Evolutionary conservation across 1,140 invertebrate species (phyloP), one percentile per base, ranked within the genome.

Genomic region (Lordiphosa collinella): DNA sequence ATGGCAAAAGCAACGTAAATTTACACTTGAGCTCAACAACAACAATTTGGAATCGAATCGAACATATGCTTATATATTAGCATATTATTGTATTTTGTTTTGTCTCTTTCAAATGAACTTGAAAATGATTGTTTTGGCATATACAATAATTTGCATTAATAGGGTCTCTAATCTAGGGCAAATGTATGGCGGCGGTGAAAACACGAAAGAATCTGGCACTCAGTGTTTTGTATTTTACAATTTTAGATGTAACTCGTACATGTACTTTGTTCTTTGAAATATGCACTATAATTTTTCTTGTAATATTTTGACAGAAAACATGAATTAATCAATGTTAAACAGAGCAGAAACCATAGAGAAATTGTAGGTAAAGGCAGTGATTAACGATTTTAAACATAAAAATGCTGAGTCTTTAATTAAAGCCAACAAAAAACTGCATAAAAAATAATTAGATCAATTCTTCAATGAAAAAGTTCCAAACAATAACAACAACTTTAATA

Each of bases 1-100:
- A 41, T 18, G 54, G 25, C 52, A 79, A 58, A 46, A 60, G 7
- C 29, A 41, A 52, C 53, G 53, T 54, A 57, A 50, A 73, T 57
- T 71, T 80, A 76, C 78, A 78, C 69, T 72, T 61, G 35, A 66
- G 41, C 36, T 54, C 37, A 46, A 48, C 25, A 52, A 38, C 14
- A 43, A 44, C 29, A 58, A 29, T 2, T 8, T 29, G 7, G 25
- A 29, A 29, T 61, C 48, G 8, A 16, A 40, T 13, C 11, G n/a
- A 18, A 29, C 41, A 44, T 44, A 44, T 18, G 41, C 40, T 51
- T 61, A 52, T 53, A 37, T 41, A 52, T 65, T 55, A 41, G 56
- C 37, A 68, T 66, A 43, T 66, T 55, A 2, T 43, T 22, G 29
- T 38, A 32, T 5, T 41, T 35, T 29, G 7, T 58, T 55, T 48